phyloP scores from a whole-genome alignment of 1,140 invertebrate species.

The Doryteuthis pealeii region DNA sequence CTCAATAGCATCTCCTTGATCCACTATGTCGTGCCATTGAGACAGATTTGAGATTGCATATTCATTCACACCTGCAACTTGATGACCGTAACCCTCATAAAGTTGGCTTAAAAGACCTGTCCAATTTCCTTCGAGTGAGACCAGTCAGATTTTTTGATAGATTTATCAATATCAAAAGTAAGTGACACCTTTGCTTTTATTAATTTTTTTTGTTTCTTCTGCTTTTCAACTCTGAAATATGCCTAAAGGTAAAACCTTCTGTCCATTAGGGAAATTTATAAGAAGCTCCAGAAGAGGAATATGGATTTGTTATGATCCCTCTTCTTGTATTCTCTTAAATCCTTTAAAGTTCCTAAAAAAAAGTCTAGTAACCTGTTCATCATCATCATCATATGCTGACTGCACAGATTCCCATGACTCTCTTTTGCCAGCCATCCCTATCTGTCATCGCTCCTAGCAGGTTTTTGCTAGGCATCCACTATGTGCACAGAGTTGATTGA shows the following conservation, averaged over 20 bases:
- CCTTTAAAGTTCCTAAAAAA: too few relatives aligned
- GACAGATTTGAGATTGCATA: constrained; percentile 84
- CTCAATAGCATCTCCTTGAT: constrained; percentile 65
- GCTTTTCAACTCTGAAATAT: not conserved
- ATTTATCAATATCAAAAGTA: constrained; percentile 62
- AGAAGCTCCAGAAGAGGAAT: too few relatives aligned
- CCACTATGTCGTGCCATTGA: constrained; percentile 85
- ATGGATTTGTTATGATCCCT: too few relatives aligned
- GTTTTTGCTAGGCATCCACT: too few relatives aligned
- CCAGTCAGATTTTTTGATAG: constrained; percentile 62
- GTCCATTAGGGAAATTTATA: too few relatives aligned
- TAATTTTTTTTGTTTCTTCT: not conserved
- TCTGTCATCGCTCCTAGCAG: too few relatives aligned
- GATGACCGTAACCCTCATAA: constrained; percentile 78
- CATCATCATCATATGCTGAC: too few relatives aligned
- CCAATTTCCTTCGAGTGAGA: constrained; percentile 64
- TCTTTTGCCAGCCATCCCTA: too few relatives aligned
- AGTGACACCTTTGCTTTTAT: constrained; percentile 12
- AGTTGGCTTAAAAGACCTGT: constrained; percentile 63
- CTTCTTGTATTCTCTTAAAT: too few relatives aligned
- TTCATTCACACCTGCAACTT: constrained; percentile 85
- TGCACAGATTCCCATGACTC: too few relatives aligned
- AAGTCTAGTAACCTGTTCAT: too few relatives aligned
- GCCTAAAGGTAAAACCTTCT: not conserved
- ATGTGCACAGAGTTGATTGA: too few relatives aligned